Evolutionary conservation across 2,113 vertebrate genomes (phyloP).

Genomic region (Hippocampus mohnikei): DNA sequence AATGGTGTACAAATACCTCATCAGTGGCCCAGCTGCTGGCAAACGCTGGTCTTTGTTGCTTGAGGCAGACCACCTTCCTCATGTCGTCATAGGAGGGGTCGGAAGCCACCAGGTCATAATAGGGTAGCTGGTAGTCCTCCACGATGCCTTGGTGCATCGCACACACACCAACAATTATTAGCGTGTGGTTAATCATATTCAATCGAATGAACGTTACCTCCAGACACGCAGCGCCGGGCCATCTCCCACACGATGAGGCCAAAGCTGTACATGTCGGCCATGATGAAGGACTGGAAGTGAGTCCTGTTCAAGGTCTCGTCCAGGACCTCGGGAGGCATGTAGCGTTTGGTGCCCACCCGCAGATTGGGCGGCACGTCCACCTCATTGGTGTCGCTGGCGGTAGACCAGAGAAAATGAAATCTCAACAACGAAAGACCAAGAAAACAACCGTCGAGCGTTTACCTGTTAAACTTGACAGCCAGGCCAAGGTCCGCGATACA

Average conservation of each 20-base stretch:
- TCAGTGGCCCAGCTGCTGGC: conserved; percentile 93
- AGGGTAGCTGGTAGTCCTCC: conserved; percentile 95
- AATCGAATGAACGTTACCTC: conserved; percentile 70
- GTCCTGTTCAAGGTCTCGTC: conserved; percentile 91
- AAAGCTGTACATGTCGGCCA: conserved; percentile 99
- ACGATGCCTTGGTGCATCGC: conserved; percentile 77
- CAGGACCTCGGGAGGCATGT: conserved; percentile 96
- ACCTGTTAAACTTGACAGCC: conserved; percentile 98
- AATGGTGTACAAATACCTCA: conserved; percentile 73
- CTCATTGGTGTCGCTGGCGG: conserved; percentile 87
- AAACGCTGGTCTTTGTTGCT: conserved; percentile 86
- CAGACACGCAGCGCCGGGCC: conserved; percentile 87
- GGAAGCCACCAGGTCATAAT: conserved; percentile 86
- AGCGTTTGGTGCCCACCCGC: conserved; percentile 94
- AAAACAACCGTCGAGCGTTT: background rate
- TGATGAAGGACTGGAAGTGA: conserved; percentile 97
- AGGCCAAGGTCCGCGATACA: conserved; percentile 95
- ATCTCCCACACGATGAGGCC: conserved; percentile 97
- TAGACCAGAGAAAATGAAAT: background rate
- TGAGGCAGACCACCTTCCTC: conserved; percentile 90
- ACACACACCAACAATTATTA: background rate
- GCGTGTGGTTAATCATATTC: background rate
- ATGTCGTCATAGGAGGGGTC: conserved; percentile 97
- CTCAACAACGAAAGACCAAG: no score
- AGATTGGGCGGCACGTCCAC: conserved; percentile 94